Conservation (phyloP, 2,113 vertebrate genomes). For the Gadus macrocephalus region DNA sequence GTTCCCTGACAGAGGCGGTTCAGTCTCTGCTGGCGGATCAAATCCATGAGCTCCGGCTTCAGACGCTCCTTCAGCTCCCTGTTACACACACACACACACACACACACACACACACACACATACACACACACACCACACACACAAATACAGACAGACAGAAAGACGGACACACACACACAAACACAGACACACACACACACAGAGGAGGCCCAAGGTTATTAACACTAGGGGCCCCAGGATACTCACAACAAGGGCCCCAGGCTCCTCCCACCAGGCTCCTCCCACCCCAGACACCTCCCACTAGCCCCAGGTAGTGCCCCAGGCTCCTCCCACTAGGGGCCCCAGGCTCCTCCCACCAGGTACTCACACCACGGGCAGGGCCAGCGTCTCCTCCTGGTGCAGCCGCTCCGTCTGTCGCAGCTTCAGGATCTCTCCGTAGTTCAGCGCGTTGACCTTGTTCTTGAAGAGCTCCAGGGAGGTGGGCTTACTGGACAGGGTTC, state of each 20-base stretch:
- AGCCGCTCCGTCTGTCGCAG: slow-evolving; percentile 91
- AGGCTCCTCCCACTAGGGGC: too few species aligned
- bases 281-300: not conserved
- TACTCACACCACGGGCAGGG: slow-evolving; percentile 89
- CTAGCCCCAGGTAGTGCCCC: not conserved
- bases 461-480: slow-evolving; percentile 95
- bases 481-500: slow-evolving; percentile 85
- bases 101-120: not conserved
- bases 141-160: not conserved
- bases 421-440: slow-evolving; percentile 93
- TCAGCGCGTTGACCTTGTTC: slow-evolving; percentile 85
- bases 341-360: not conserved
- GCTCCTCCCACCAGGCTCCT: not conserved
- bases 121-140: not conserved
- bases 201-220: not conserved
- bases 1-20: slow-evolving; percentile 90
- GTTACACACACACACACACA: slow-evolving; percentile 14
- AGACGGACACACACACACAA: too few species aligned
- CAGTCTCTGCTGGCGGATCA: slow-evolving; percentile 92
- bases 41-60: slow-evolving; percentile 86
- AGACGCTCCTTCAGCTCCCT: slow-evolving; percentile 90
- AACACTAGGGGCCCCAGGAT: not conserved
- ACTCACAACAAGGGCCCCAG: not conserved
- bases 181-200: not conserved
- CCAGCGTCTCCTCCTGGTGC: slow-evolving; percentile 92